Percentiles rank a stretch among this genome's conserved stretches.
Conservation (phyloP, 2,888 invertebrate species). For the Heliconius cydno region DNA sequence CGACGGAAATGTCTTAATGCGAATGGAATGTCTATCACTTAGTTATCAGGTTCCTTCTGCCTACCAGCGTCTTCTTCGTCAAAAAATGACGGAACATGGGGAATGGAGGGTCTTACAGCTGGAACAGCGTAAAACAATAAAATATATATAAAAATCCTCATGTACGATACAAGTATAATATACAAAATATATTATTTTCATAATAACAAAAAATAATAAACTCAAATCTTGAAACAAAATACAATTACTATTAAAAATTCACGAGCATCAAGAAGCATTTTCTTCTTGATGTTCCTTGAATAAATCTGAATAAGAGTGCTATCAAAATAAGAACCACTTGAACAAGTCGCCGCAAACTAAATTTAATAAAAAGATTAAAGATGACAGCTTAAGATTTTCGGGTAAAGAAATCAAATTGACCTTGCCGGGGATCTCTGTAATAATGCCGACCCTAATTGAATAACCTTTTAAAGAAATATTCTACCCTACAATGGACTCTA, state of each 20-base stretch:
- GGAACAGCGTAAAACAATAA: no score
- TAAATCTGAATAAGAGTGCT: constrained; percentile 38
- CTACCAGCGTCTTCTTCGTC: no score
- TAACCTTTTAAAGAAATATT: constrained; percentile 45
- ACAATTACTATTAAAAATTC: background rate
- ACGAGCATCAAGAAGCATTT: background rate
- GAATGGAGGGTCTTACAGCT: no score
- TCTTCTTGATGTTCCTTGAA: constrained; percentile 14
- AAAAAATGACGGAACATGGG: no score
- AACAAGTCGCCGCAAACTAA: constrained; percentile 45
- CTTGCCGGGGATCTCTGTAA: constrained; percentile 45
- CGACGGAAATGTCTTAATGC: background rate
- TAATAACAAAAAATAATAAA: no score
- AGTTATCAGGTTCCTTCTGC: no score
- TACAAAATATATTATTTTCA: no score
- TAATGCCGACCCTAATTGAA: constrained; percentile 50
- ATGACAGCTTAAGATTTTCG: constrained; percentile 48
- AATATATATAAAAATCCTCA: no score
- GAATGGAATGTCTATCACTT: no score
- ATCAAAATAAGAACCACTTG: constrained; percentile 42
- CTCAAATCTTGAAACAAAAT: background rate
- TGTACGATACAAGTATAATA: no score
- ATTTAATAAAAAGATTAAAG: constrained; percentile 51
- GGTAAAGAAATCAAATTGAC: constrained; percentile 49
- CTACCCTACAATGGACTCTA: constrained; percentile 2